Evolutionary conservation across 1,140 invertebrate genomes (phyloP), one percentile per base, ranked within the genome.

Genomic region (Drosophila sproati): DNA sequence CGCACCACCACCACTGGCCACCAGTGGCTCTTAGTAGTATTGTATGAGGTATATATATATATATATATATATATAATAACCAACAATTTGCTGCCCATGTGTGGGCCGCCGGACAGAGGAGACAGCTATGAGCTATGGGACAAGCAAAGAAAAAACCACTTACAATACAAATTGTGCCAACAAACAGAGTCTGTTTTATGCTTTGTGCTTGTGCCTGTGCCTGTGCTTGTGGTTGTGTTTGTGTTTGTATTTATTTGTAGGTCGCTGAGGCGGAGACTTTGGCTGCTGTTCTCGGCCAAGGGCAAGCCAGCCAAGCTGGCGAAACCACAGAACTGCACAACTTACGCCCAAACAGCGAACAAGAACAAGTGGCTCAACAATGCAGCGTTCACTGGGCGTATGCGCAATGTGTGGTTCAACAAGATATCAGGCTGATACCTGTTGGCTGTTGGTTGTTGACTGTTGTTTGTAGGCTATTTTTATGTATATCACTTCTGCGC

Each of bases 361-460:
- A 32, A 29, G 47, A 7, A 48, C 7, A 41, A 31, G 2, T 43
- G n/a, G 7, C 32, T 0, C 29, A 8, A 56, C 6, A 39, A 2
- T 6, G 39, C 39, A 7, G 7, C 2, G 39, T 37, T 34, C 4
- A 43, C 56, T 34, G 12, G 59, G 68, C 59, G 59, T 70, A 70
- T 70, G 39, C 59, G 67, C 50, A 62, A 70, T 62, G 57, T 39
- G 48, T 31, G 41, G 32, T 47, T 35, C 37, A 7, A 20, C 20
- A 0, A 20, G 20, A 20, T 2, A 20, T 20, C 34, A 5, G 3
- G 10, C 29, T 3, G 4, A 29, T 50, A 29, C 3, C n/a, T 29
- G 29, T 20, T 31, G 32, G 10, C 6, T 56, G 34, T 5, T 10
- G 20, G 2, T 32, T 2, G 28, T 34, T 52, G 20, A 0, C 1